These are phyloP conservation scores for Aethina tumida DNA, from an alignment of 1,140 invertebrate genomes.

Conservation along the genomic window DNA sequence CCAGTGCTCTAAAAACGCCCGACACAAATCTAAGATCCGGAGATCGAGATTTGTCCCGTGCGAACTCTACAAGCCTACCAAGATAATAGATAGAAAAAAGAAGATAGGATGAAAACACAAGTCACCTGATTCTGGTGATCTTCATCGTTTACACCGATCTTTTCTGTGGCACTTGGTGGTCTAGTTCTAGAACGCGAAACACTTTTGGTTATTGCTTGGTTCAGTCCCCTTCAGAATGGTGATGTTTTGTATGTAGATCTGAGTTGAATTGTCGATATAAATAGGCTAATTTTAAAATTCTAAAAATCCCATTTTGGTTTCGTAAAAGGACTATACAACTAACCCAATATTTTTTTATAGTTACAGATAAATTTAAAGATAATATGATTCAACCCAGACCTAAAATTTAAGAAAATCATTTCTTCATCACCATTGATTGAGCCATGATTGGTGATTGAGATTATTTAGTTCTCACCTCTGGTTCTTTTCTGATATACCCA, in stretches of 20 bases:
- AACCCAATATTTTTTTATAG: no score
- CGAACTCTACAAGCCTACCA: constrained; percentile 14
- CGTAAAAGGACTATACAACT: no score
- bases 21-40: constrained; percentile 18
- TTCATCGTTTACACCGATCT: constrained; percentile 28
- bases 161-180: constrained; percentile 28
- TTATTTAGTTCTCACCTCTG: constrained; percentile 36
- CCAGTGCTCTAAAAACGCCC: constrained; percentile 31
- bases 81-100: constrained; percentile 16
- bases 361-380: no score
- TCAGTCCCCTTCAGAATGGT: no score
- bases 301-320: no score
- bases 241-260: no score
- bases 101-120: constrained; percentile 16
- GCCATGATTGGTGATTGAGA: not conserved
- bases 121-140: constrained; percentile 32
- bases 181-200: constrained; percentile 27
- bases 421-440: no score
- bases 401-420: no score
- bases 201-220: no score
- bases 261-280: no score
- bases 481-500: constrained; percentile 57
- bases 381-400: no score
- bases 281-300: no score
- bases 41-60: constrained; percentile 10